A percentile compares a stretch with the other conserved stretches of the same genome.
phyloP scores from a whole-genome alignment of 2,113 vertebrate genomes.

The Equus przewalskii region DNA sequence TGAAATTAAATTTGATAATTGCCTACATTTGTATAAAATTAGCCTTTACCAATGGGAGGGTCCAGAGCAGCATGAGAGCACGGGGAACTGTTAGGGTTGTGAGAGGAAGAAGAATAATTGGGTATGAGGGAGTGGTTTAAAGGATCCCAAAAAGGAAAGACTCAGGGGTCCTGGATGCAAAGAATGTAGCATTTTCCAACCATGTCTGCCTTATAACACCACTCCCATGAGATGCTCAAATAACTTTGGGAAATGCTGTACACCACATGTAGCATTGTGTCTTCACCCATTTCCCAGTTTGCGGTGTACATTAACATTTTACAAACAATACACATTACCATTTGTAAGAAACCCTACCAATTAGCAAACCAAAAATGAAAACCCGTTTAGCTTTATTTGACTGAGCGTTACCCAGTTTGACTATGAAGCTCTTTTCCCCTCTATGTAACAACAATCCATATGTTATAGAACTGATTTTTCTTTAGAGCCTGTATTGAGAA shows the following conservation, averaged over 20 bases:
- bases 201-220: neutral
- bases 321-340: neutral
- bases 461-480: neutral
- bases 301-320: neutral
- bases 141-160: neutral
- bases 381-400: neutral
- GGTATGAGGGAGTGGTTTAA: no score
- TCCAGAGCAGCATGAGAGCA: neutral
- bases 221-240: neutral
- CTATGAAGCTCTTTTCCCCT: neutral
- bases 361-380: neutral
- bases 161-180: neutral
- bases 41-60: neutral
- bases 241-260: neutral
- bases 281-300: neutral
- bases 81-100: neutral
- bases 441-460: neutral
- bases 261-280: neutral
- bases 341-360: neutral
- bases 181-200: neutral
- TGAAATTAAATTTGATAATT: neutral
- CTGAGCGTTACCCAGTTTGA: neutral
- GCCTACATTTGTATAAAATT: neutral
- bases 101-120: neutral
- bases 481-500: neutral